Base-by-base conservation (phyloP, 2,113 vertebrate species). In the Scortum barcoo region DNA sequence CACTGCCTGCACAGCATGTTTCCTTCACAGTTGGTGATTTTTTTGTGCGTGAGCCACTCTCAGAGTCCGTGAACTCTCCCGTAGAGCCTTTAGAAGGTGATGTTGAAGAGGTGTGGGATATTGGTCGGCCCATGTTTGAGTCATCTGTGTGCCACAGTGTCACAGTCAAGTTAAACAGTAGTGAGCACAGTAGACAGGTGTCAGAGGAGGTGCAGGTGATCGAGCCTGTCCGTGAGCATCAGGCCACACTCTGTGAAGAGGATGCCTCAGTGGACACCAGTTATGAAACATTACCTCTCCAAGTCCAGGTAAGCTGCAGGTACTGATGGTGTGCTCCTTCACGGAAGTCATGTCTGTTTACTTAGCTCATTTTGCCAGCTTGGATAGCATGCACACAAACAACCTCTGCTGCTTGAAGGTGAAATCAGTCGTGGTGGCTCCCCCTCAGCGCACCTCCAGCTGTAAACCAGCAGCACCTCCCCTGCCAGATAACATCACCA, bases 361-460 rank as follows among this genome's bases (percentile, higher is more conserved):
- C 24, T 8, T 9, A 20, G 11, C 14, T 78, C 9, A 7, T 16
- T 61, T 72, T 42, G 7, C n/a, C 53, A 66, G 14, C 28, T 17
- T 63, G 5, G 7, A 5, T 4, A 28, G 17, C 30, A 19, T 38
- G 22, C 4, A 46, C 22, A 11, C 14, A n/a, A 26, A 48, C 13
- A 3, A 38, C 16, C 30, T 72, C 19, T 85, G 1, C 2, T 67
- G 61, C 67, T 42, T 57, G 4, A 54, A 93, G 92, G 81, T 86
- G 24, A 89, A 86, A 57, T 92, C 92, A 0, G 75, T 88, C 24
- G 85, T 78, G 17, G 80, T 91, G n/a, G 57, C 26, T 60, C 3
- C 28, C 1, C 5, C 0, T 0, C 65, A 70, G 20, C 24, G 1
- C 2, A 17, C 56, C 9, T 50, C 22, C 26, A 38, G 20, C 20